Evolutionary conservation across 2,888 invertebrate genomes (phyloP).

Genomic region (Xylocampa areola): DNA sequence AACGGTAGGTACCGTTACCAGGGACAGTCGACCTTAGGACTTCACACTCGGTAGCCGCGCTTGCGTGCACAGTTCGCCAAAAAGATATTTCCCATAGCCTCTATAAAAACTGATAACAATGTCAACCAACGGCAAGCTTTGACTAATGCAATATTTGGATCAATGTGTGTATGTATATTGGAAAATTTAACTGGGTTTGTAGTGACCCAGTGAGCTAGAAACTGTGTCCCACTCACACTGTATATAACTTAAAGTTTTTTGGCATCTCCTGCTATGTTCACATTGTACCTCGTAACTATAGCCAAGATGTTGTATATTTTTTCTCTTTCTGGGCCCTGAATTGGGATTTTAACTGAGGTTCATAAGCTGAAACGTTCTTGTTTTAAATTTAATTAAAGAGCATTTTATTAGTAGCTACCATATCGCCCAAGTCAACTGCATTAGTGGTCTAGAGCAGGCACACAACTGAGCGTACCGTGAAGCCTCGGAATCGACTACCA

Average conservation of each 20-base stretch:
- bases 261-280: constrained; percentile 1
- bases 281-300: constrained; percentile 5
- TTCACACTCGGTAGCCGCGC: too few relatives aligned
- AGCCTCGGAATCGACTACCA: too few relatives aligned
- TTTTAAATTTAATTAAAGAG: neutral
- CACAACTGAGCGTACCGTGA: too few relatives aligned
- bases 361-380: too few relatives aligned
- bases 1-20: too few relatives aligned
- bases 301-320: constrained; percentile 2
- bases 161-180: neutral
- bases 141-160: too few relatives aligned
- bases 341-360: constrained; percentile 3
- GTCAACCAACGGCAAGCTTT: constrained; percentile 6
- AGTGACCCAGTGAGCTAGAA: constrained; percentile 25
- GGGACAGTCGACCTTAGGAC: too few relatives aligned
- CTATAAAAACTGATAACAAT: constrained; percentile 20
- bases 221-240: constrained; percentile 11
- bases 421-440: too few relatives aligned
- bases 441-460: too few relatives aligned
- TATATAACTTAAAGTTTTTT: constrained; percentile 15
- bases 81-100: too few relatives aligned
- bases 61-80: too few relatives aligned
- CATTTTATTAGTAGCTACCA: too few relatives aligned
- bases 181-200: constrained; percentile 12
- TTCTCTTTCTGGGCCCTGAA: neutral